These are phyloP conservation scores for Helarctos malayanus DNA, from an alignment of 2,797 vertebrate genomes.

Conservation along the genomic window DNA sequence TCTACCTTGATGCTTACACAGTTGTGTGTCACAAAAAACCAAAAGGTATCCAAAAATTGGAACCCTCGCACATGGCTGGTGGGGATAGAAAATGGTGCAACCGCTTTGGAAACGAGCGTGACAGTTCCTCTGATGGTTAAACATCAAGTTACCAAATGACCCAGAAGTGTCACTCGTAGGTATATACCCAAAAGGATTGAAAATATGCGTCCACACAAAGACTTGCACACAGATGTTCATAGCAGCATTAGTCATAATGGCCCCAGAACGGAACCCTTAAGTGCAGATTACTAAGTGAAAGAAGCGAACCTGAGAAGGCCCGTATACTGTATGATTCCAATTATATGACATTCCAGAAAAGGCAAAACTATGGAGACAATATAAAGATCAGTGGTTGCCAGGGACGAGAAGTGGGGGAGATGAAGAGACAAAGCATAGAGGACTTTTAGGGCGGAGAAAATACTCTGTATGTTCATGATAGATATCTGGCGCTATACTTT, in stretches of 20 bases:
- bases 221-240: neutral
- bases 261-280: neutral
- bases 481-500: rapidly evolving
- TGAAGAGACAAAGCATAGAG: neutral
- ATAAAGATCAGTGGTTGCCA: neutral
- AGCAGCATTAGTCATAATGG: neutral
- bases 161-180: neutral
- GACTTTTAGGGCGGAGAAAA: neutral
- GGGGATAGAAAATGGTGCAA: neutral
- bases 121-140: neutral
- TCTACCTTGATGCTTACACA: neutral
- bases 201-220: neutral
- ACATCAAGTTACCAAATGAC: neutral
- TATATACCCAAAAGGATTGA: neutral
- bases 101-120: neutral
- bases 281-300: neutral
- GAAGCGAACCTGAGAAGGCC: neutral
- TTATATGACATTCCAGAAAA: neutral
- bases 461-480: neutral
- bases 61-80: neutral
- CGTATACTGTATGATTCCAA: neutral
- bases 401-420: neutral
- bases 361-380: neutral
- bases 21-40: neutral
- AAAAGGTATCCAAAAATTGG: too few relatives aligned